Evolutionary conservation across 2,113 vertebrate species (phyloP), one percentile per base, ranked within the genome.

Genomic region (Nymphicus hollandicus): DNA sequence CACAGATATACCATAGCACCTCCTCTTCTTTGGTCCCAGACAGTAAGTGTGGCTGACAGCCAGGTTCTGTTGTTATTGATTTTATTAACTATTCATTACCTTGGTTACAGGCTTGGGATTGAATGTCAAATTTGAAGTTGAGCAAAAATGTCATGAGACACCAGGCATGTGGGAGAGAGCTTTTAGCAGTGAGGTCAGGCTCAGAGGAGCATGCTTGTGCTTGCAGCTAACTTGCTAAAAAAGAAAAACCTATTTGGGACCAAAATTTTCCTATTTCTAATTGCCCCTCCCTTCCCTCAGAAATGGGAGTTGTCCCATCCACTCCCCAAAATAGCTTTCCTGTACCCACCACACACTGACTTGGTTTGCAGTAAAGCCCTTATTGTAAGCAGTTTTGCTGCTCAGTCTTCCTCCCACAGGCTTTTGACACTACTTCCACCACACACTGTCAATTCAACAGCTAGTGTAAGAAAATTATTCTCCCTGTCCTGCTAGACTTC

Each of bases 21-120:
- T 84, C 55, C 61, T 86, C 61, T 80, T 88, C 83, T 90, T 71
- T 39, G 7, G 65, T 84, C 66, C 44, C 64, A 92, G 79, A 81
- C 37, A 94, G 61, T 64, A 74, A 92, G 44, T 15, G 7, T 79
- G 88, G 89, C 91, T 79, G 85, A 94, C 88, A 85, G 74, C 78
- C 93, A 95, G 84, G 41, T 89, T 94, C 65, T 79, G 86, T 93
- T 90, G 74, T 96, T 94, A 96, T 91, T 96, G 96, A 95, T 96
- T 97, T 95, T 91, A 94, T 95, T 96, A 97, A 95, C 88, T 94
- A 96, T 94, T 96, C 80, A 97, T 91, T 94, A 93, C 80, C 69
- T 84, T 94, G 65, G 92, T 76, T 95, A 94, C 93, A 95, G 90
- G 52, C 88, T 90, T 86, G 55, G 73, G 89, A 92, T 92, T 89